A percentile compares a stretch with the other conserved stretches of the same genome.
phyloP scores from a whole-genome alignment of 2,797 vertebrate species.

The Remorina albescens region DNA sequence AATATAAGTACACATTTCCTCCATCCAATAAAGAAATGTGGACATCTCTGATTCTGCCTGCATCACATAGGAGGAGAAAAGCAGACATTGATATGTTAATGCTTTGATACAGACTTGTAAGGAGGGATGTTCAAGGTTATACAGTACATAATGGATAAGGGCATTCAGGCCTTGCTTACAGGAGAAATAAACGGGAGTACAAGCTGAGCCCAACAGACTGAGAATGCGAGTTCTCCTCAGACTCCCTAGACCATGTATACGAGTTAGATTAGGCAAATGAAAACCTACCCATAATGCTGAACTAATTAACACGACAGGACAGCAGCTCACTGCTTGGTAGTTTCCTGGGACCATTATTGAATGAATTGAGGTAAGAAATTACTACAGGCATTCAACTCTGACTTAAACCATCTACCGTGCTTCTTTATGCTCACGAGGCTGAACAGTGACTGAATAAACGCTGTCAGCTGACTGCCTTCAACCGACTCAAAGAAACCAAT shows the following conservation, averaged over 20 bases:
- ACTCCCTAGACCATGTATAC: slow-evolving; percentile 7
- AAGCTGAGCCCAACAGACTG: slow-evolving; percentile 3
- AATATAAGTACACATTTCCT: no score
- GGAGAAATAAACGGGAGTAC: slow-evolving; percentile 18
- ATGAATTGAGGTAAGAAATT: slow-evolving; percentile 57
- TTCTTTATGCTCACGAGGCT: slow-evolving; percentile 20
- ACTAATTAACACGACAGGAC: slow-evolving; percentile 49
- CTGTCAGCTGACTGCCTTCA: slow-evolving; percentile 12
- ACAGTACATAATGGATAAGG: not conserved
- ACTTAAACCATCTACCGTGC: slow-evolving; percentile 33
- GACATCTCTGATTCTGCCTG: no score
- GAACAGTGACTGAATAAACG: not conserved
- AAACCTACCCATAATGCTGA: slow-evolving; percentile 45
- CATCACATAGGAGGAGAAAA: slow-evolving; percentile 9
- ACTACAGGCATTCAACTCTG: slow-evolving; percentile 35
- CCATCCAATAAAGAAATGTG: no score
- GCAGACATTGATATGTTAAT: slow-evolving; percentile 15
- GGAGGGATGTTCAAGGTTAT: slow-evolving; percentile 16
- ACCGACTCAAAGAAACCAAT: slow-evolving; percentile 23
- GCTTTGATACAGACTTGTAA: slow-evolving; percentile 6
- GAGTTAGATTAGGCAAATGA: slow-evolving; percentile 36
- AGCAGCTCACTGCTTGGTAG: slow-evolving; percentile 25
- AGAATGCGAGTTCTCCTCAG: slow-evolving; percentile 1
- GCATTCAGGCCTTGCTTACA: slow-evolving; percentile 23
- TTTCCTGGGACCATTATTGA: slow-evolving; percentile 56